Evolutionary conservation across 2,113 vertebrate species (phyloP).

Genomic region (Ptychochromis oligacanthus): DNA sequence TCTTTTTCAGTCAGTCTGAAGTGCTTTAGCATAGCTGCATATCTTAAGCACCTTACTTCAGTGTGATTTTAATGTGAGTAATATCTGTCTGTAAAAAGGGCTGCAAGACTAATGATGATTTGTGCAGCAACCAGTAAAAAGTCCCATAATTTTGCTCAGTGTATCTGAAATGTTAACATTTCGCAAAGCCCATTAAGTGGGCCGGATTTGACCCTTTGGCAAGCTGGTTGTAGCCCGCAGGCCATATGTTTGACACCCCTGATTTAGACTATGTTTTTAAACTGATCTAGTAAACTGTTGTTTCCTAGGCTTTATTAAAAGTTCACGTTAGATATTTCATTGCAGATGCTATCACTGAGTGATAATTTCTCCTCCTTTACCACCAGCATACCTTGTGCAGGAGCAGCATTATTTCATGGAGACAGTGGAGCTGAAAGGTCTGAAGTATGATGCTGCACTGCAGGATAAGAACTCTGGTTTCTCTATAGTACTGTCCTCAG

Average conservation of each 20-base stretch:
- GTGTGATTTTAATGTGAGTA: too few relatives aligned
- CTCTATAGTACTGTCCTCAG: slow-evolving; percentile 79
- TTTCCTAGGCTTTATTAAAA: background rate
- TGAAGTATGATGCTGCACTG: slow-evolving; percentile 81
- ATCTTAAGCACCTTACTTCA: too few relatives aligned
- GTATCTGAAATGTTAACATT: too few relatives aligned
- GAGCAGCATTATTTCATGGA: slow-evolving; percentile 80
- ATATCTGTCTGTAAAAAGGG: too few relatives aligned
- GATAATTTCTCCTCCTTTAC: background rate
- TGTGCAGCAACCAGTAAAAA: too few relatives aligned
- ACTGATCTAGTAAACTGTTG: background rate
- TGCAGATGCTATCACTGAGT: background rate
- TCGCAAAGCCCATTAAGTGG: too few relatives aligned
- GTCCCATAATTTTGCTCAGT: too few relatives aligned
- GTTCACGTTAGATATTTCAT: background rate
- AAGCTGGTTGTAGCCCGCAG: too few relatives aligned
- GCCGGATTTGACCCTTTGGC: background rate
- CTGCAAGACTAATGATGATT: too few relatives aligned
- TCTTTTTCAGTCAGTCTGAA: too few relatives aligned
- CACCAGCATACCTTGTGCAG: slow-evolving; percentile 74
- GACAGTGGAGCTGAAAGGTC: slow-evolving; percentile 84
- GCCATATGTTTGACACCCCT: background rate
- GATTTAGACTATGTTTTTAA: background rate
- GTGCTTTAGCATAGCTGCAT: too few relatives aligned
- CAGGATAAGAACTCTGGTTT: slow-evolving; percentile 80